Conservation (phyloP, 2,888 invertebrate species). For the Tridacna crocea region DNA sequence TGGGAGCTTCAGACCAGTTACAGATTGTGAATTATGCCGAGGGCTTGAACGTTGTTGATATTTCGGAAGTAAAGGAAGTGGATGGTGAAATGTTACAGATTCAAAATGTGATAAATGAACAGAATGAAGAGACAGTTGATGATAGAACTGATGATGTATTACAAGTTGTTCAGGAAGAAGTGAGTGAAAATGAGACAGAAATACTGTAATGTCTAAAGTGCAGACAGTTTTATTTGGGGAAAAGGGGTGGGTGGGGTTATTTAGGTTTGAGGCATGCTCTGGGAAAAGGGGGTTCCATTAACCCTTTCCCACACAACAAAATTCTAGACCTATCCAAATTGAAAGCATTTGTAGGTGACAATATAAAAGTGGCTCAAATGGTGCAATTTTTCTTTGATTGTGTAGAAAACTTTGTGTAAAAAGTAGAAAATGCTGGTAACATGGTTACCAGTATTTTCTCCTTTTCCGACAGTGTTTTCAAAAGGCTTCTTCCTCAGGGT, state of each 20-base stretch:
- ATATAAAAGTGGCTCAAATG: too few relatives aligned
- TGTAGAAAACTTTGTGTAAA: too few relatives aligned
- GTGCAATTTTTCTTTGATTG: too few relatives aligned
- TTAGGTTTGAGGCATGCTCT: neutral
- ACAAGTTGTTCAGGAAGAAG: neutral
- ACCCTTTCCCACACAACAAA: too few relatives aligned
- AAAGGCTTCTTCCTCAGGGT: too few relatives aligned
- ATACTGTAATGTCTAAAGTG: neutral
- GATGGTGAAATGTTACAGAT: slow-evolving; percentile 1
- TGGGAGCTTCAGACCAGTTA: neutral
- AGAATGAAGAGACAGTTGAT: neutral
- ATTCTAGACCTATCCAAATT: too few relatives aligned
- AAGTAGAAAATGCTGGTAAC: too few relatives aligned
- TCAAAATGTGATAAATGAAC: neutral
- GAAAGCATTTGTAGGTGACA: too few relatives aligned
- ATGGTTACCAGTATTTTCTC: too few relatives aligned
- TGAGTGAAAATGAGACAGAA: neutral
- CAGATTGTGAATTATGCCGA: neutral
- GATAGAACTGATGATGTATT: neutral
- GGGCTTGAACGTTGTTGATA: neutral
- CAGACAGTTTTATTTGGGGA: neutral
- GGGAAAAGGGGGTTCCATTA: neutral
- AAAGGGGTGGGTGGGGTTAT: neutral
- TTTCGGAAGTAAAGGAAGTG: neutral
- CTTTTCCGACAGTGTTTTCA: too few relatives aligned